These are phyloP conservation scores for Micoletzkya japonica DNA, from an alignment of 2,888 invertebrate genomes.

Conservation along the genomic window DNA sequence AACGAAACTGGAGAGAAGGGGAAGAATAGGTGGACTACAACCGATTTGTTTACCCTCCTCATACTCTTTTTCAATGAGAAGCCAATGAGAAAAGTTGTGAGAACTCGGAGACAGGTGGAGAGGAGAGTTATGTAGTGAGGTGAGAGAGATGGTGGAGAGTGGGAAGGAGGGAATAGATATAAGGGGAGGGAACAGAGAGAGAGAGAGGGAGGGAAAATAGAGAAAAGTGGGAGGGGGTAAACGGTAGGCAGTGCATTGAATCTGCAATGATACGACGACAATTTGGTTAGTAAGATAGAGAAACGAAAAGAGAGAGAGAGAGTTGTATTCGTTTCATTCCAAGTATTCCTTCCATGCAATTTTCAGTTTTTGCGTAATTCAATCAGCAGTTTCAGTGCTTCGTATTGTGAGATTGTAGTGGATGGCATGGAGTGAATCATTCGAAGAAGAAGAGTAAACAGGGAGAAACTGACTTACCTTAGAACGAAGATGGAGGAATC, in stretches of 20 bases:
- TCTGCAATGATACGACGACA: neutral
- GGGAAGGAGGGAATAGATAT: neutral
- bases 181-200: neutral
- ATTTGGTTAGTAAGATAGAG: neutral
- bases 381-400: too few species aligned
- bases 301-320: neutral
- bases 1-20: slow-evolving; percentile 7
- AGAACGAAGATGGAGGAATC: neutral
- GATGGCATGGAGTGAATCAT: too few species aligned
- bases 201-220: neutral
- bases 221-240: neutral
- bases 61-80: neutral
- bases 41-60: neutral
- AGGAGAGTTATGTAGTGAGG: neutral
- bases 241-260: neutral
- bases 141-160: neutral
- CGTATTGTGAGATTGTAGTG: too few species aligned
- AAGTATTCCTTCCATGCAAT: too few species aligned
- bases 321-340: too few species aligned
- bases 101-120: neutral
- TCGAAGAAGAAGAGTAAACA: neutral
- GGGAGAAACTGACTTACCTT: neutral
- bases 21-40: neutral
- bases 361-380: too few species aligned
- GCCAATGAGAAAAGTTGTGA: neutral